A percentile compares a stretch with the other conserved stretches of the same genome.
These are phyloP conservation scores for Chaetorhynchus papuensis DNA, from an alignment of 2,113 vertebrate genomes.

Conservation along the genomic window DNA sequence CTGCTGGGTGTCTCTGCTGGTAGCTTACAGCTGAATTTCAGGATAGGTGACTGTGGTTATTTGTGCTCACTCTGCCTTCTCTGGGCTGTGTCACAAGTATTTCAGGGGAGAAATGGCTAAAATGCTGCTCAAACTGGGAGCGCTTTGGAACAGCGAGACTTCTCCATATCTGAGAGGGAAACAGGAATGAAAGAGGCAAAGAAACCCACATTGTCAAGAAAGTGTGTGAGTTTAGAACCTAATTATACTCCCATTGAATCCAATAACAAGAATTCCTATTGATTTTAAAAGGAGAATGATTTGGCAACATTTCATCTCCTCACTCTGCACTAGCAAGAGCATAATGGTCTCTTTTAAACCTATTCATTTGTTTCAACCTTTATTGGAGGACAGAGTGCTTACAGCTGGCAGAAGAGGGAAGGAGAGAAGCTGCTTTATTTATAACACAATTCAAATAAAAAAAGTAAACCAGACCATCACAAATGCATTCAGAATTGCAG, in stretches of 20 bases:
- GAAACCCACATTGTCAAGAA: not conserved
- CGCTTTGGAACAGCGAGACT: not conserved
- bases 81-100: not conserved
- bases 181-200: not conserved
- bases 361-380: constrained; percentile 42
- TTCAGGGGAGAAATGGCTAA: not conserved
- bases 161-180: not conserved
- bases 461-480: constrained; percentile 15
- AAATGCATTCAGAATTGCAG: constrained; percentile 10
- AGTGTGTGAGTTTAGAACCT: not conserved
- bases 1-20: not conserved
- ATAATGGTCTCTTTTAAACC: constrained; percentile 30
- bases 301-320: constrained; percentile 16
- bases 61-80: not conserved
- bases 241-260: constrained; percentile 22
- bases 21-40: not conserved
- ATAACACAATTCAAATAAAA: constrained; percentile 8
- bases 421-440: constrained; percentile 1
- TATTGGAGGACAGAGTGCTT: constrained; percentile 14
- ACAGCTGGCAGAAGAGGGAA: not conserved
- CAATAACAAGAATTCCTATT: constrained; percentile 30
- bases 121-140: not conserved
- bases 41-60: not conserved
- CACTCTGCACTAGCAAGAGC: not conserved
- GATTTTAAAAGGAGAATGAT: constrained; percentile 43